phyloP scores from a whole-genome alignment of 1,140 invertebrate genomes.

The Pteromalus puparum region DNA sequence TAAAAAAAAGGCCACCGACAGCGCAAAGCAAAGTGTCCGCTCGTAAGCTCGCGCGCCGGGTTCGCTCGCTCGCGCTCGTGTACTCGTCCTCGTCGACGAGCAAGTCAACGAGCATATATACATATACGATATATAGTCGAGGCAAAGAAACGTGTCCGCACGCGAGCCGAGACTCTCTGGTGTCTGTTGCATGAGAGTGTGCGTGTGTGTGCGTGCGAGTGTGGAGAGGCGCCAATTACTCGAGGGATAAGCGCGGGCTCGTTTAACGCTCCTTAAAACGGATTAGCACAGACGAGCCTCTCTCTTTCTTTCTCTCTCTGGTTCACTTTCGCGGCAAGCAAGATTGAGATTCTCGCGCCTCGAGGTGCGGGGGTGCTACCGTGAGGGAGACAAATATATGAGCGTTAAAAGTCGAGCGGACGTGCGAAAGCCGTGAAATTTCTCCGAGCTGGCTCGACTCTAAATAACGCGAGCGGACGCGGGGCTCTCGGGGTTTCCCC shows the following conservation, averaged over 20 bases:
- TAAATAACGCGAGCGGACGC: background rate
- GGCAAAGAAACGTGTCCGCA: background rate
- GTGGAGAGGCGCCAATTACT: constrained; percentile 31
- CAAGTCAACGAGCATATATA: background rate
- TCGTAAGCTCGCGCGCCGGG: background rate
- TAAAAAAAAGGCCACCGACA: background rate
- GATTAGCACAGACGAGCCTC: constrained; percentile 2
- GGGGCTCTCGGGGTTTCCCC: background rate
- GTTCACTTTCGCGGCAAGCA: background rate
- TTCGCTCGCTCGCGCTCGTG: background rate
- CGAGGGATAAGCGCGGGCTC: constrained; percentile 29
- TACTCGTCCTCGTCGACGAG: background rate
- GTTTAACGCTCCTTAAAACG: constrained; percentile 38
- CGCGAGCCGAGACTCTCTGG: background rate
- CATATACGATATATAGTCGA: background rate
- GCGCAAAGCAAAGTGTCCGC: background rate
- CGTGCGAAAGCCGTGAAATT: background rate
- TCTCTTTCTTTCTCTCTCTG: background rate
- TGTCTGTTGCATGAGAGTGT: background rate
- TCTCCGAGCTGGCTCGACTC: background rate
- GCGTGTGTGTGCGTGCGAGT: background rate
- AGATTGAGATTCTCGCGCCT: background rate
- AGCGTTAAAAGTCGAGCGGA: constrained; percentile 40
- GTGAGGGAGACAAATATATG: background rate
- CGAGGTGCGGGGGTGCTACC: background rate